Base-by-base conservation (phyloP, 37 sponge, comb jelly and placozoan genomes). In the Cliona cf. orientalis region DNA sequence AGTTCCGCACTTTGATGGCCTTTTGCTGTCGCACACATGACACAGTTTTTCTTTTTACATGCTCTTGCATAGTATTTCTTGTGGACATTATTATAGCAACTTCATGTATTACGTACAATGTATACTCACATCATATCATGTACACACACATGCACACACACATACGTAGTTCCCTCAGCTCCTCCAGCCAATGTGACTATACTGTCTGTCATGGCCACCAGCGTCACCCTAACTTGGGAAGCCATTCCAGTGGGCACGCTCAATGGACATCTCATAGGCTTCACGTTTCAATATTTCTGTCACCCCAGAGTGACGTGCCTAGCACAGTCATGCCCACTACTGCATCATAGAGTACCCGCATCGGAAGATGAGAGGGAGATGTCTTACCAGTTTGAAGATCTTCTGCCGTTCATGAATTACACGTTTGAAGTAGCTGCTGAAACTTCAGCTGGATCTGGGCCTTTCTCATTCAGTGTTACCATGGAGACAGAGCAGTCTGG, bases 131-230 rank as follows among this genome's bases (percentile, higher is more conserved):
- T 19, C 14, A 49, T 19, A 60, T 19, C 14, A 49, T 19, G 38
- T 19, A 61, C 79, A 79, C 79, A 44, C 70, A 34, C 81, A 69
- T 71, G 34, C 64, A 59, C 82, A 71, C 63, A 71, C 72, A 81
- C 63, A 61, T 2, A 38, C 7, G 22, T 63, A 78, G 75, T 53
- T 37, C 78, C 65, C 29, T 74, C 64, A 31, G 40, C 55, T 12
- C 40, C 86, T 59, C 77, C 76, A 1, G 12, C 68, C 2, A n/a
- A 68, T 28, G 1, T 76, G 12, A 11, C 1, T 1, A 53, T 58
- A 42, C 26, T 44, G 3, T n/a, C 35, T 21, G 37, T 46, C 29
- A 59, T 72, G 25, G 38, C 70, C 21, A 23, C 14, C 38, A 21
- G 45, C 0, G 61, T 42, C 34, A 66, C 76, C 22, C 46, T 80